These are phyloP conservation scores for Resseliella maxima DNA, from an alignment of 2,888 invertebrate species.

Conservation along the genomic window DNA sequence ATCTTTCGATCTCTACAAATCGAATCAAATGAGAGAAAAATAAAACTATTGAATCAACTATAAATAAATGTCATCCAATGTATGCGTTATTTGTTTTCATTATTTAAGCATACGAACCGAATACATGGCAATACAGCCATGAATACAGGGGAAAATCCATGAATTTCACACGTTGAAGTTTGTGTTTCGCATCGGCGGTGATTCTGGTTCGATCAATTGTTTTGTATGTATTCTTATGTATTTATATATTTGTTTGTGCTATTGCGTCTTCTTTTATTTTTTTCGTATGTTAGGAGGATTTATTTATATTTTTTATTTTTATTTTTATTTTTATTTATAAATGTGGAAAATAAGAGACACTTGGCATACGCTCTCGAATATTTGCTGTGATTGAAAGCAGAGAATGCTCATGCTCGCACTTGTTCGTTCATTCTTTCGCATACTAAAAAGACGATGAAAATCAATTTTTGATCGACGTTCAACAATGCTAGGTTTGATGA, in stretches of 20 bases:
- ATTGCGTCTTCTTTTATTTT: not conserved
- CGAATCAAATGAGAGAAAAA: conserved; percentile 17
- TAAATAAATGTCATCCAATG: conserved; percentile 21
- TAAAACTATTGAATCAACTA: conserved; percentile 19
- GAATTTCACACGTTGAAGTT: not conserved
- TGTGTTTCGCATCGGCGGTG: not conserved
- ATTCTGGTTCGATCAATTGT: too few relatives aligned
- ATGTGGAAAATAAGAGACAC: conserved; percentile 27
- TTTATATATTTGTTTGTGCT: not conserved
- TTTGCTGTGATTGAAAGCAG: conserved; percentile 15
- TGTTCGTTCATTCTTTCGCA: too few relatives aligned
- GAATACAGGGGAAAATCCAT: conserved; percentile 1
- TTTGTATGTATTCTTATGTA: not conserved
- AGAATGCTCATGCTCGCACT: not conserved
- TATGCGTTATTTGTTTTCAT: conserved; percentile 5
- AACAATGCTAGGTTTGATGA: not conserved
- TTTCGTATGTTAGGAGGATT: not conserved
- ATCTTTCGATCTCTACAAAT: not conserved
- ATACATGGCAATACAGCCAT: too few relatives aligned
- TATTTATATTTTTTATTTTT: conserved; percentile 37
- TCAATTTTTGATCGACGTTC: too few relatives aligned
- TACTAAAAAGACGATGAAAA: too few relatives aligned
- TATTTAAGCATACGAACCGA: not conserved
- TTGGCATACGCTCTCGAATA: not conserved
- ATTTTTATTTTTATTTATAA: too few relatives aligned